Conservation (phyloP, 2,888 invertebrate genomes). For the Pelosia muscerda region DNA sequence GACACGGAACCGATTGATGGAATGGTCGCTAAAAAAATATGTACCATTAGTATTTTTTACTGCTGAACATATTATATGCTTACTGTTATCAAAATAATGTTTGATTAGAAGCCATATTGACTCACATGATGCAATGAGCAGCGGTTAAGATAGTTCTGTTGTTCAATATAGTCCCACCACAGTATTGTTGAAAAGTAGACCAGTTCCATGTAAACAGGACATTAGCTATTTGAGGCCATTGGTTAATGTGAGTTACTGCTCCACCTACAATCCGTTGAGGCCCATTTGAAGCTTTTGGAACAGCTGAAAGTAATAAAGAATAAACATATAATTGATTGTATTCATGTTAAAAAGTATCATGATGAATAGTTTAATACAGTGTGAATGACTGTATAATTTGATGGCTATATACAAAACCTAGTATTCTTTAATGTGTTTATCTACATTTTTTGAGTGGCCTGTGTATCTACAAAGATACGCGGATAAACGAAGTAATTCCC, state of each 20-base stretch:
- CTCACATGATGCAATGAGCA: slow-evolving; percentile 16
- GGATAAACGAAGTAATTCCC: too few species aligned
- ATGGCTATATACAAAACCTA: too few species aligned
- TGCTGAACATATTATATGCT: background rate
- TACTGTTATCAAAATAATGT: too few species aligned
- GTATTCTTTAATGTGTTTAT: too few species aligned
- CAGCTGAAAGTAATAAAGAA: background rate
- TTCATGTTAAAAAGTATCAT: too few species aligned
- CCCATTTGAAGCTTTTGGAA: background rate
- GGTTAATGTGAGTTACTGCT: background rate
- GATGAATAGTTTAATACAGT: too few species aligned
- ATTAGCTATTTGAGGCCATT: slow-evolving; percentile 8
- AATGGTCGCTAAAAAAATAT: slow-evolving; percentile 41
- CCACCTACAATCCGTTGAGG: background rate
- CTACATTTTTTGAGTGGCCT: too few species aligned
- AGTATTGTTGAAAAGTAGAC: slow-evolving; percentile 9
- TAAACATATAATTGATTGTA: background rate
- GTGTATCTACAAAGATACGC: too few species aligned
- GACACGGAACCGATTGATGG: slow-evolving; percentile 19
- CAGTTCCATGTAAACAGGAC: slow-evolving; percentile 1
- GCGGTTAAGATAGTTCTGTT: slow-evolving; percentile 15
- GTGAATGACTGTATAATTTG: too few species aligned
- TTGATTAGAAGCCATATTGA: background rate
- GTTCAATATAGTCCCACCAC: slow-evolving; percentile 10
- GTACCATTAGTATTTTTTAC: background rate